These are phyloP conservation scores for Mythimna albipuncta DNA, from an alignment of 2,888 invertebrate genomes.

Conservation along the genomic window DNA sequence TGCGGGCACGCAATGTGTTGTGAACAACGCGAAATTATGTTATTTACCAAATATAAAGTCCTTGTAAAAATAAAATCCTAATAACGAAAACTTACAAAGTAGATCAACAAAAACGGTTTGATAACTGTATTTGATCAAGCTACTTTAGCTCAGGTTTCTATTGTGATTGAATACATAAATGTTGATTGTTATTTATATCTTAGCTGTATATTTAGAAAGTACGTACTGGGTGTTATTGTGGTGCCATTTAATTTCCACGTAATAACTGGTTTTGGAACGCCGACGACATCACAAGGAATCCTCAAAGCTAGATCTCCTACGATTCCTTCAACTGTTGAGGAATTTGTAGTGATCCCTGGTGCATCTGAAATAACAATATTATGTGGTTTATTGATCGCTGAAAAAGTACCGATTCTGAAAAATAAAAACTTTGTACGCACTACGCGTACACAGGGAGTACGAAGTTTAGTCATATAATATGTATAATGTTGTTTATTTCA, in stretches of 20 bases:
- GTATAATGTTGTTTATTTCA: no score
- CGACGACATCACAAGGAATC: conserved; percentile 50
- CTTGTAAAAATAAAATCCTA: no score
- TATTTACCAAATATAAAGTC: no score
- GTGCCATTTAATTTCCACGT: conserved; percentile 44
- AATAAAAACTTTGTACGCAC: no score
- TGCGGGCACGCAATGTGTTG: no score
- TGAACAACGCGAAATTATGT: no score
- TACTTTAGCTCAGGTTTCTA: not conserved
- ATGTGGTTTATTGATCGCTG: not conserved
- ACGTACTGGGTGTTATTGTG: conserved; percentile 44
- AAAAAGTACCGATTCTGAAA: not conserved
- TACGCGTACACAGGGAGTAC: not conserved
- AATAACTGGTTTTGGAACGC: conserved; percentile 47
- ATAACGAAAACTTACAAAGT: no score
- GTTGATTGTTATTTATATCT: no score
- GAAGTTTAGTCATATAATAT: not conserved
- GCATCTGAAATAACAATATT: conserved; percentile 24
- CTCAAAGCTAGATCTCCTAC: conserved; percentile 52
- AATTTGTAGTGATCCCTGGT: conserved; percentile 34
- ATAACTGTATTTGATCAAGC: not conserved
- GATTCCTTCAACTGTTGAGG: conserved; percentile 31
- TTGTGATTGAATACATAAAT: not conserved
- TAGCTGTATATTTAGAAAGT: not conserved
- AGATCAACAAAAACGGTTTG: not conserved